Base-by-base conservation (phyloP, 2,113 vertebrate genomes). In the Tychaedon coryphoeus region DNA sequence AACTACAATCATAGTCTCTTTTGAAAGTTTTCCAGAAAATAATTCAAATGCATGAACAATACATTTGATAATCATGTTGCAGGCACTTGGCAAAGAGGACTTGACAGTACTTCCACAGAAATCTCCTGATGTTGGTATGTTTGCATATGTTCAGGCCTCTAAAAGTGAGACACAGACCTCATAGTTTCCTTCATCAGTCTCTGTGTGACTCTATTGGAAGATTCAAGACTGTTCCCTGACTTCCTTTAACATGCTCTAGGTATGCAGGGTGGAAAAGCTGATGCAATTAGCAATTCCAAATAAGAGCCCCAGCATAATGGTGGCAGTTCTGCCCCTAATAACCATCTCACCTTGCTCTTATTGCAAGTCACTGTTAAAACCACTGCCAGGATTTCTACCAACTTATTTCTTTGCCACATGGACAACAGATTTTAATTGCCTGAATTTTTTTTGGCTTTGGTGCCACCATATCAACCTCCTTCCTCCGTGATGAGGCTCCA, bases 271-370 rank as follows among this genome's bases (percentile, higher is more conserved):
- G 2, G 1, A 9, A n/a, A 54, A 40, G 36, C 7, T 36, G 25
- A 20, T 12, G 10, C 19, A 38, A 43, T 5, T 9, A 7, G 6
- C 12, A 29, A 22, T 15, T 77, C 47, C n/a, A 19, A 51, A 7
- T 4, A 40, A 53, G 20, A 38, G 8, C 2, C 12, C 19, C 54
- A n/a, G 29, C 0, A 0, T 22, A 43, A 40, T 2, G 1, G 17
- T 19, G 25, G 31, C 19, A n/a, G 8, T 20, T 91, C 45, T 80
- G 40, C 11, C 29, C 18, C 12, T 40, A 28, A 12, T 2, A 60
- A 38, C 19, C 22, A 40, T n/a, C 34, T 60, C 9, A 1, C 26
- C 34, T 72, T 47, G 12, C 48, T 43, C 62, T 28, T 7, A 51
- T 4, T 67, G 10, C 8, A 69, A 80, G 29, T 18, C 5, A 8